Conservation (phyloP, 2,113 vertebrate species). For the Zosterops japonicus region DNA sequence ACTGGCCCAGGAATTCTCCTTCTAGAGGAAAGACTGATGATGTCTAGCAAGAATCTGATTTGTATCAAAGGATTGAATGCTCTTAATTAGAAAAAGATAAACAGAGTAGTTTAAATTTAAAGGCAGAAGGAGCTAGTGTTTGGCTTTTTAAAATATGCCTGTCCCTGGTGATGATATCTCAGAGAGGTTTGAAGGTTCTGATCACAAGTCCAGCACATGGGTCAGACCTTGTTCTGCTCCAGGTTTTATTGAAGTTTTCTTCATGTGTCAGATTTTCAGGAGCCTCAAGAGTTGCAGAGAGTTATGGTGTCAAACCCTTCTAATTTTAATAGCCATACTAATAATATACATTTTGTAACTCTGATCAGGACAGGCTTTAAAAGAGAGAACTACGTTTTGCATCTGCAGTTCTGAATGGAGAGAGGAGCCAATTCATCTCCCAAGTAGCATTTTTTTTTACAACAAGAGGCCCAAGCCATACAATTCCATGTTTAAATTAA, state of each 20-base stretch:
- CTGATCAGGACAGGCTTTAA: not conserved
- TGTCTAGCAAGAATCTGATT: not conserved
- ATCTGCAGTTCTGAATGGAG: not conserved
- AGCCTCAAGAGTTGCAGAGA: not conserved
- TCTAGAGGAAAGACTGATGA: not conserved
- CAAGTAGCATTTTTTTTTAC: not conserved
- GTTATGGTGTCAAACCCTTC: not conserved
- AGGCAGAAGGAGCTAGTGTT: not conserved
- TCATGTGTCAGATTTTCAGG: not conserved
- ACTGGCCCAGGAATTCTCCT: not conserved
- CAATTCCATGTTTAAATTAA: not conserved
- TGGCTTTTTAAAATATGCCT: not conserved
- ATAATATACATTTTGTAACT: not conserved
- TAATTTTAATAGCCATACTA: not conserved
- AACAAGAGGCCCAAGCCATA: not conserved
- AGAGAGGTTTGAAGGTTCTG: not conserved
- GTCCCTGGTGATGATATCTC: not conserved
- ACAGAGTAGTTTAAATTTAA: not conserved
- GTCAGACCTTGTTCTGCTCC: not conserved
- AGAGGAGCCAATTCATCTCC: not conserved
- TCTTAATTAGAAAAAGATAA: not conserved
- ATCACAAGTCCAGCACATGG: not conserved
- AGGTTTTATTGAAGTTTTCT: not conserved
- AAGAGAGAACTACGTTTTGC: not conserved
- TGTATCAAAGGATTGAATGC: not conserved